Conservation (phyloP, 2,113 vertebrate species). For the Cheirogaleus medius region DNA sequence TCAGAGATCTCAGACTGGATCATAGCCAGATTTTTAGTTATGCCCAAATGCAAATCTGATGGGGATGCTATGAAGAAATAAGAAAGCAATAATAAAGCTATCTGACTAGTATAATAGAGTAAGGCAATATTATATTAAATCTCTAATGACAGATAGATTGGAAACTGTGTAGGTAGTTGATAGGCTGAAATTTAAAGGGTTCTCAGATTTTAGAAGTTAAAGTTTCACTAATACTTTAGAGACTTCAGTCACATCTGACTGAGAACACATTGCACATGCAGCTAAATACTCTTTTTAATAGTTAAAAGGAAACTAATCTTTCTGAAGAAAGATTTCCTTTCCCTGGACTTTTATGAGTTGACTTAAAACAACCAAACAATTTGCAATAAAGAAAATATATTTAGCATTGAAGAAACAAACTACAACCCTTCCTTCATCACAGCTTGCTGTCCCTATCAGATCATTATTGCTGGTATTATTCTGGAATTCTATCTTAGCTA, state of each 20-base stretch:
- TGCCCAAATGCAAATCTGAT: not conserved
- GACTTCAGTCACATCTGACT: not conserved
- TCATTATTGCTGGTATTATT: not conserved
- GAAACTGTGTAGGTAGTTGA: not conserved
- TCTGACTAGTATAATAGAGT: not conserved
- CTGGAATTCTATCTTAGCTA: not conserved
- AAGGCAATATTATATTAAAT: not conserved
- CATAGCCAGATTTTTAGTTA: not conserved
- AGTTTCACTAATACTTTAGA: not conserved
- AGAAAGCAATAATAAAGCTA: not conserved
- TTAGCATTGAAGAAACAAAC: not conserved
- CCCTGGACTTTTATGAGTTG: not conserved
- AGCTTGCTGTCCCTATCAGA: not conserved
- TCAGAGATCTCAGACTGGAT: not conserved
- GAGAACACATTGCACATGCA: not conserved
- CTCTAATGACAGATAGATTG: not conserved
- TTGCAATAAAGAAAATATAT: slow-evolving; percentile 37
- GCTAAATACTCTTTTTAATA: not conserved
- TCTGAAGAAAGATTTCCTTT: not conserved
- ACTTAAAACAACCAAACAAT: slow-evolving; percentile 31
- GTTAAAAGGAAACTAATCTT: not conserved
- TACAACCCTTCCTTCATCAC: not conserved
- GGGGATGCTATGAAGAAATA: not conserved
- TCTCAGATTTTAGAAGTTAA: not conserved
- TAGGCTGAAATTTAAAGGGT: not conserved